Percentiles rank a stretch among this genome's conserved stretches.
Conservation (phyloP, 2,113 vertebrate genomes). For the Aythya baeri region DNA sequence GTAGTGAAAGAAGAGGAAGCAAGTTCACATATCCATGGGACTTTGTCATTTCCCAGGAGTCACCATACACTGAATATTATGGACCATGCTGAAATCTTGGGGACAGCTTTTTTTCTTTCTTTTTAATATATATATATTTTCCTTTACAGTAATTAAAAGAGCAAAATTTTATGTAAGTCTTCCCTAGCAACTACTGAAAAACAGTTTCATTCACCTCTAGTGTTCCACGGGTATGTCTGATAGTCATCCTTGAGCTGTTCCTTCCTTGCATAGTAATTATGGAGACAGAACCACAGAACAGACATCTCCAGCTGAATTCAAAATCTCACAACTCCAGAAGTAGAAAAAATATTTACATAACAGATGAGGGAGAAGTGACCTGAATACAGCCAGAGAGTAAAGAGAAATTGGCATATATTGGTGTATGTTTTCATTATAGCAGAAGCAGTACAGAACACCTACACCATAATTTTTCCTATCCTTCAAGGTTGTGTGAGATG, state of each 20-base stretch:
- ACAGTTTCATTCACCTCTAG: not conserved
- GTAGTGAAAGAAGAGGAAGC: not conserved
- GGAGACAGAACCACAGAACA: not conserved
- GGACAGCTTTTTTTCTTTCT: not conserved
- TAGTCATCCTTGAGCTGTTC: not conserved
- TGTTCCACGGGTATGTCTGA: not conserved
- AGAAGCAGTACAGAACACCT: not conserved
- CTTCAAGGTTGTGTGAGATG: not conserved
- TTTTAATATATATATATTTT: not conserved
- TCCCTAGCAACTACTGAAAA: not conserved
- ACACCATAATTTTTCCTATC: not conserved
- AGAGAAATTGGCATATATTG: not conserved
- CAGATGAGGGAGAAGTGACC: not conserved
- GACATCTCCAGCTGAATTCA: not conserved
- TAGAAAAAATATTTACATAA: not conserved
- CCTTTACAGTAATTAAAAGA: not conserved
- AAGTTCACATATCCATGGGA: not conserved
- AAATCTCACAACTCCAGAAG: not conserved
- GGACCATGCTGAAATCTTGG: not conserved
- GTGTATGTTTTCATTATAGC: not conserved
- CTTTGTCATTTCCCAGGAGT: not conserved
- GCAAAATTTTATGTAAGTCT: not conserved
- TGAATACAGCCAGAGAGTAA: not conserved
- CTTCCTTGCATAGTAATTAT: not conserved
- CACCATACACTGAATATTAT: not conserved